Base-by-base conservation (phyloP, 2,113 vertebrate species). In the Neolamprologus modestus region DNA sequence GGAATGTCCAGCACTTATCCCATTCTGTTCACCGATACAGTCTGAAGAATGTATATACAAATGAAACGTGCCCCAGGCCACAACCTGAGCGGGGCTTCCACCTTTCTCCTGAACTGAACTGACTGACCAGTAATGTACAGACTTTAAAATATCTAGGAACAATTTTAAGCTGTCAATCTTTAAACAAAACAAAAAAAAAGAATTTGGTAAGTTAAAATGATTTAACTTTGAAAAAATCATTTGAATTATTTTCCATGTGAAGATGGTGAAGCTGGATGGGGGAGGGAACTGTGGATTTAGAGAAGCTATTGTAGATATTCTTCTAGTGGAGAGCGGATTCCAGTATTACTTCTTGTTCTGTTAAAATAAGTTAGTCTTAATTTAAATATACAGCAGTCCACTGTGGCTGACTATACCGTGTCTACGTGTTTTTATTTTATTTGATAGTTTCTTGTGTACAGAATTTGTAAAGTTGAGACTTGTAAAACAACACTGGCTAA, bases 21-120 rank as follows among this genome's bases (percentile, higher is more conserved):
- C 97, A 97, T 97, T 97, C 97, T 97, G 97, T 99, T 98, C 98
- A 99, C 99, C 98, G 98, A 97, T 98, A 99, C 99, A 99, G 98
- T 98, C 98, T 98, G 97, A 99, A 98, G 99, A 99, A 99, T 99
- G 99, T 99, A 98, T 97, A 99, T 99, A 99, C 85, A 91, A 94
- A 90, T 85, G 88, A 94, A 94, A 90, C 94, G 95, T 96, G 96
- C 97, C 97, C 96, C 93, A 95, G 95, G 97, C 91, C 92, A 93
- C 93, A 81, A 91, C 84, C 73, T 95, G 95, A 83, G 82, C 3
- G 97, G 97, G 97, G 97, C 97, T 96, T 97, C 97, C 95, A 91
- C 82, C 88, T 66, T 88, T 92, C 88, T 92, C 86, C 91, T 88
- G 92, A 95, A 95, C 90, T 92, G 91, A 90, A 93, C 92, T 93